phyloP scores from a whole-genome alignment of 2,113 vertebrate genomes.

The Variabilichromis moorii region DNA sequence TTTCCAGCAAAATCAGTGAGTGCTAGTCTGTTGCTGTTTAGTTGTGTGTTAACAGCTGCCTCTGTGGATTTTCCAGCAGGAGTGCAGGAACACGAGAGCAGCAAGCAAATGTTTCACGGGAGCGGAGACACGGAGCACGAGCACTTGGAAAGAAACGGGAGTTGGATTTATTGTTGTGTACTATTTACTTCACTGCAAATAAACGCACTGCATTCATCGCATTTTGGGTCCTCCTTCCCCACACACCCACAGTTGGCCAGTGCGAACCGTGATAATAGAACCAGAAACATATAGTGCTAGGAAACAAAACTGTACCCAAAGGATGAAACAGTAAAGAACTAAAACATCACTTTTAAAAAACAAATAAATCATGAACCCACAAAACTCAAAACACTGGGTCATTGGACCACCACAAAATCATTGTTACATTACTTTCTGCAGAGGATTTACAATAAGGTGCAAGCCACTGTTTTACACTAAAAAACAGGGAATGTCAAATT shows the following conservation, averaged over 20 bases:
- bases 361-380: accelerated
- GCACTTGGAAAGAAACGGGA: not conserved
- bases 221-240: not conserved
- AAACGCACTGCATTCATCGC: not conserved
- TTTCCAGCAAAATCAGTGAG: not conserved
- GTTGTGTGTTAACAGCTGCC: accelerated
- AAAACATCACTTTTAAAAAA: not conserved
- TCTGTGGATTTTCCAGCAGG: not conserved
- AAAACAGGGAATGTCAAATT: not conserved
- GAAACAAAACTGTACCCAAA: not conserved
- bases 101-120: not conserved
- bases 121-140: accelerated
- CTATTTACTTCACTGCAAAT: not conserved
- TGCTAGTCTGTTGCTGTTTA: not conserved
- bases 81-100: not conserved
- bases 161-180: not conserved
- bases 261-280: accelerated
- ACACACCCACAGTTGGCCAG: not conserved
- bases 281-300: not conserved
- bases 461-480: not conserved
- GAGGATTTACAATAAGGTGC: not conserved
- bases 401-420: not conserved
- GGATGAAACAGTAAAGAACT: not conserved
- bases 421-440: not conserved
- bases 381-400: not conserved